Base-by-base conservation (phyloP, 1,140 invertebrate genomes). In the Drosophila chauvacae region DNA sequence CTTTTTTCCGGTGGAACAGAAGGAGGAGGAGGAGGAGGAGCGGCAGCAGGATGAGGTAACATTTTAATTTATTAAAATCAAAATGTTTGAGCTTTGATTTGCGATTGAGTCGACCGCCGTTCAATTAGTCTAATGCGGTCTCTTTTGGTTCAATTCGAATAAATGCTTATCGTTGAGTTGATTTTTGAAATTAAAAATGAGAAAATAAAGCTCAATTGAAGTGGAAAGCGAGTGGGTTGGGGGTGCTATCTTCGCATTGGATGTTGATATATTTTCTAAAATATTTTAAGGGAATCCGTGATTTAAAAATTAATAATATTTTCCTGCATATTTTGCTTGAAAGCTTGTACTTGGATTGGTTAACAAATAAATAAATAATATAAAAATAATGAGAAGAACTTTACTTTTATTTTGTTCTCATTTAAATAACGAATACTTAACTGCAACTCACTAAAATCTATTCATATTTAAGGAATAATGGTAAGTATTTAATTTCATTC, bases 31-130 rank as follows among this genome's bases (percentile, higher is more conserved):
- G 6, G 5, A 3, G 42, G 5, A 9, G 16, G 5, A 7, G 51
- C 10, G 9, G 7, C 3, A 2, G 23, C 7, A 14, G 20, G 23
- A 13, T 11, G 11, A 16, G 60, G 26, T 16, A 23, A 50, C 62
- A 69, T 77, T 77, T 77, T 77, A 77, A 77, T 77, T 77, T 77
- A 80, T 80, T 83, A 66, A 76, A 75, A 77, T 75, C 79, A 79
- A 80, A 83, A 75, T 81, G 64, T 68, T 82, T 64, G 68, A 68
- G 61, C 79, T 72, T 66, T 66, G 65, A 53, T 61, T 77, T 69
- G 74, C 73, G 63, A 77, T 77, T 77, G 74, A 59, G 42, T 77
- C 55, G 20, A 69, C 74, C 73, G 56, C 74, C 75, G 63, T 77
- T 77, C 74, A 77, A 77, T 77, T 77, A 77, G 63, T 50, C 56